Conservation (phyloP, 2,797 vertebrate species). For the Artibeus jamaicensis region DNA sequence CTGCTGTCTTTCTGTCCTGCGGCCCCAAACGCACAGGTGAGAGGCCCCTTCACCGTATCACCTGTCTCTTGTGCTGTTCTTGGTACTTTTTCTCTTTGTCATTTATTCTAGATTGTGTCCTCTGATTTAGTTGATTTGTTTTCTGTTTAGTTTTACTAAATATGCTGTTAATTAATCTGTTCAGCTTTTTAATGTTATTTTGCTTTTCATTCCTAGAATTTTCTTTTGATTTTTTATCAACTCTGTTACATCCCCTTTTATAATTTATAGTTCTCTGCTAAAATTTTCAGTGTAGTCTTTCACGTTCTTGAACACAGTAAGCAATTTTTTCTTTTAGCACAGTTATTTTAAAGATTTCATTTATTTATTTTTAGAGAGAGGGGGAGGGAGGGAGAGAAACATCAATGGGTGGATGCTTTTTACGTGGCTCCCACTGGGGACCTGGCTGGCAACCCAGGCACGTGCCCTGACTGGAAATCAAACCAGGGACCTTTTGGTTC, state of each 20-base stretch:
- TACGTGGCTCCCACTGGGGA: too few relatives aligned
- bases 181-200: background rate
- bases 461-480: too few relatives aligned
- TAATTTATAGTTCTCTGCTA: background rate
- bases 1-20: background rate
- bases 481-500: too few relatives aligned
- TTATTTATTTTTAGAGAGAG: too few relatives aligned
- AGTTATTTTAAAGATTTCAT: too few relatives aligned
- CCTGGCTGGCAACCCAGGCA: too few relatives aligned
- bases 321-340: background rate
- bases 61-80: background rate
- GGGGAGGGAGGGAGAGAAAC: too few relatives aligned
- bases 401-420: too few relatives aligned
- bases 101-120: background rate
- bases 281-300: background rate
- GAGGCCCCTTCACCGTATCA: background rate
- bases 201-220: constrained; percentile 18
- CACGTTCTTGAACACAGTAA: background rate
- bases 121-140: background rate
- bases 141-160: background rate
- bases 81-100: background rate
- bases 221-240: constrained; percentile 12
- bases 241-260: background rate
- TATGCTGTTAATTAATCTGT: background rate
- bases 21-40: background rate